Evolutionary conservation across 2,888 invertebrate genomes (phyloP).

Genomic region (Leucoma salicis): DNA sequence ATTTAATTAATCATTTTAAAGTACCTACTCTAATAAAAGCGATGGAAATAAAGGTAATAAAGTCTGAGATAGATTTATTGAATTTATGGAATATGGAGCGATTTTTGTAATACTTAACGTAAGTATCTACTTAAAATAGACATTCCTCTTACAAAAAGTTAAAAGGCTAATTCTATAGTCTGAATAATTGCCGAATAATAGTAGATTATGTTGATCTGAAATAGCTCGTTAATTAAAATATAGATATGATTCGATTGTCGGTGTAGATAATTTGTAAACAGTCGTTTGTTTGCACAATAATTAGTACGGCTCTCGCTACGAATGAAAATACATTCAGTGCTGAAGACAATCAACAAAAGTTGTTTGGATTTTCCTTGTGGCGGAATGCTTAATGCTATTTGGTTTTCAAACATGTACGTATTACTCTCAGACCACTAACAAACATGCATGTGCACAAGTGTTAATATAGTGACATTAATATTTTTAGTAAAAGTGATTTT

Average conservation of each 20-base stretch:
- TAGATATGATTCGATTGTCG: conserved; percentile 64
- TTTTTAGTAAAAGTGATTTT: conserved; percentile 14
- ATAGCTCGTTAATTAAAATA: conserved; percentile 41
- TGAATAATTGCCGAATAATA: too few species aligned
- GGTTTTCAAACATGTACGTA: conserved; percentile 35
- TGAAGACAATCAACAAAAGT: conserved; percentile 64
- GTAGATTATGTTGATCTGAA: conserved; percentile 1
- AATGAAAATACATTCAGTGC: conserved; percentile 54
- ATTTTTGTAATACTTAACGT: too few species aligned
- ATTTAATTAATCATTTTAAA: background rate
- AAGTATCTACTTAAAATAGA: too few species aligned
- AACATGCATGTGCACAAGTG: conserved; percentile 9
- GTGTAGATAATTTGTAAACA: conserved; percentile 75
- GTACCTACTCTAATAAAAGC: too few species aligned
- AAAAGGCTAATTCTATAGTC: too few species aligned
- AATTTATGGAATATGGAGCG: too few species aligned
- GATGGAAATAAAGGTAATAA: too few species aligned
- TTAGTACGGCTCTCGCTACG: conserved; percentile 47
- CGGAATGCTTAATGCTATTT: conserved; percentile 53
- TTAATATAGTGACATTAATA: conserved; percentile 7
- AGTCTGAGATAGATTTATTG: too few species aligned
- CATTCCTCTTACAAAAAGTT: too few species aligned
- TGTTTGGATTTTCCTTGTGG: conserved; percentile 58
- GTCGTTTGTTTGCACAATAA: conserved; percentile 56
- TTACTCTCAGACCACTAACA: conserved; percentile 15